Conservation (phyloP, 2,113 vertebrate species). For the Galbula dea region DNA sequence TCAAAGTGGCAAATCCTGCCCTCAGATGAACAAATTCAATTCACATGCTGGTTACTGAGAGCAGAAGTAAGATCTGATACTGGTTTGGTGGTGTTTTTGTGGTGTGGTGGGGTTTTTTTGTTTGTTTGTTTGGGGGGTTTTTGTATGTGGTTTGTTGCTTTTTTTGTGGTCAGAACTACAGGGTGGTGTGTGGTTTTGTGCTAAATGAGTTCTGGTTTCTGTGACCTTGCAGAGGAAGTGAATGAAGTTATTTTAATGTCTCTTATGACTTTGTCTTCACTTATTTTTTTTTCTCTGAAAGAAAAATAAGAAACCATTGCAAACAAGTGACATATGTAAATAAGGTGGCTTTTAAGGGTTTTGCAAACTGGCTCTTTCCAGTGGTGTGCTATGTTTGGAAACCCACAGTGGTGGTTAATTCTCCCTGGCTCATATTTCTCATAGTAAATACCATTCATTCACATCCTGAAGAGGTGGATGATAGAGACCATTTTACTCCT, state of each 20-base stretch:
- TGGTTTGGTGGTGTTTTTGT: no score
- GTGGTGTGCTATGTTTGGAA: neutral
- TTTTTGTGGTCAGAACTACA: neutral
- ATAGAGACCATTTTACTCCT: neutral
- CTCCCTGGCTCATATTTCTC: neutral
- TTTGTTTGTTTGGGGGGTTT: no score
- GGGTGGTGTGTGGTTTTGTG: neutral
- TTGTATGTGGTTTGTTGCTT: no score
- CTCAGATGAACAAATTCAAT: neutral
- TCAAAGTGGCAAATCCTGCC: neutral
- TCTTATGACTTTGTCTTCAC: neutral
- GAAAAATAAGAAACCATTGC: neutral
- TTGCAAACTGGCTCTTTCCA: neutral
- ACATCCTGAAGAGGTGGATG: neutral
- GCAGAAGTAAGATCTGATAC: neutral
- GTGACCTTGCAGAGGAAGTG: neutral
- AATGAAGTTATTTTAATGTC: neutral
- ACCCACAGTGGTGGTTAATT: neutral
- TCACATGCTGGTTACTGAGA: neutral
- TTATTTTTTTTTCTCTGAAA: neutral
- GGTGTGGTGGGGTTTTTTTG: no score
- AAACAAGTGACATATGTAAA: neutral
- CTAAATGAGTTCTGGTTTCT: neutral
- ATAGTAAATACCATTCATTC: neutral
- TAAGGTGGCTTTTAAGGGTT: neutral